These are phyloP conservation scores for Halichondria panicea DNA, from an alignment of 37 sponge, comb jelly and placozoan species.

Conservation along the genomic window DNA sequence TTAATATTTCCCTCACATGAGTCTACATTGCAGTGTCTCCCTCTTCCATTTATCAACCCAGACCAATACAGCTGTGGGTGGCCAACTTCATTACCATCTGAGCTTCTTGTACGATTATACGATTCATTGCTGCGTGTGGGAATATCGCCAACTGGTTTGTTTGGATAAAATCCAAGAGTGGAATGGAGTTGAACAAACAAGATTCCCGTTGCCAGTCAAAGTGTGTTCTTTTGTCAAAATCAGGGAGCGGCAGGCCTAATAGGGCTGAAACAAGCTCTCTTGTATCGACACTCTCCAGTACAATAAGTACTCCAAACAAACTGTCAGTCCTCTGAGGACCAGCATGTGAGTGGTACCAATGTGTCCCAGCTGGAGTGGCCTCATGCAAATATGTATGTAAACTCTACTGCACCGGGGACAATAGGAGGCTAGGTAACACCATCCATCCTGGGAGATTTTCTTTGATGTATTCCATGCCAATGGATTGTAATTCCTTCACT, in stretches of 20 bases:
- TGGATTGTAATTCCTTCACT: slow-evolving; percentile 71
- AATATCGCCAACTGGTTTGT: slow-evolving; percentile 8
- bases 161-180: slow-evolving; percentile 32
- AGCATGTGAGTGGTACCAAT: slow-evolving; percentile 87
- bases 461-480: slow-evolving; percentile 87
- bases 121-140: slow-evolving; percentile 4
- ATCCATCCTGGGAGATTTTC: slow-evolving; percentile 73
- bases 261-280: not conserved
- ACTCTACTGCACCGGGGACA: slow-evolving; percentile 29
- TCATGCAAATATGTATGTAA: slow-evolving; percentile 66
- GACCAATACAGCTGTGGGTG: slow-evolving; percentile 72
- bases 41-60: slow-evolving; percentile 81
- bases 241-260: too few species aligned
- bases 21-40: slow-evolving; percentile 57
- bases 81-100: slow-evolving; percentile 66
- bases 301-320: slow-evolving; percentile 72
- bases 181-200: slow-evolving; percentile 33
- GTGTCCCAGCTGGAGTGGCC: slow-evolving; percentile 67
- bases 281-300: slow-evolving; percentile 36
- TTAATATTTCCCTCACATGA: too few species aligned
- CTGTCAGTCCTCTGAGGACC: slow-evolving; percentile 80
- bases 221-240: too few species aligned
- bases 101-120: slow-evolving; percentile 7
- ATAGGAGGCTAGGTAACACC: slow-evolving; percentile 83
- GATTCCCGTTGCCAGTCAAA: slow-evolving; percentile 77